Conservation (phyloP, 2,113 vertebrate species). For the Bos indicus region DNA sequence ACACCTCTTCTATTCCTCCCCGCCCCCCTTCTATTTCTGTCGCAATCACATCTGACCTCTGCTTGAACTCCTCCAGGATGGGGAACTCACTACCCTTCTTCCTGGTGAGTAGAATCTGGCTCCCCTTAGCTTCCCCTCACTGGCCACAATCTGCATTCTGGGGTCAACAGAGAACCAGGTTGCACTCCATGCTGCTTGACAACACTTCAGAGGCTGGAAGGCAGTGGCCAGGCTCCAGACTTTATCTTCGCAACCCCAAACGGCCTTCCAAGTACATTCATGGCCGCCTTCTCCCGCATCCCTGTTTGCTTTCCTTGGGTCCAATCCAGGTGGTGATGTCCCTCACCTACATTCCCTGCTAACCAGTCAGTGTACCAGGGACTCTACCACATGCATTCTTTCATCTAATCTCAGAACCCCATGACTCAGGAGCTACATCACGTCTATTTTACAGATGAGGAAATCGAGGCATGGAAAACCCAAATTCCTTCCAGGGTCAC, state of each 20-base stretch:
- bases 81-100: not conserved
- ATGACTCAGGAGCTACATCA: not conserved
- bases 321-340: not conserved
- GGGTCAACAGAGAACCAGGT: not conserved
- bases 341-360: not conserved
- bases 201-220: not conserved
- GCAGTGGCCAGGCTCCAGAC: not conserved
- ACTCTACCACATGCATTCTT: not conserved
- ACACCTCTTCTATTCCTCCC: not conserved
- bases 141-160: not conserved
- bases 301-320: not conserved
- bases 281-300: no score
- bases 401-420: not conserved
- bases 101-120: not conserved
- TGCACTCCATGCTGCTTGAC: not conserved
- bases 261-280: not conserved
- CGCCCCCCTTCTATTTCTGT: not conserved
- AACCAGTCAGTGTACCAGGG: not conserved
- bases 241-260: not conserved
- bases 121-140: not conserved
- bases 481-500: not conserved
- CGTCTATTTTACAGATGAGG: not conserved
- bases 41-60: not conserved
- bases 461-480: not conserved
- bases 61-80: not conserved